phyloP scores from a whole-genome alignment of 2,888 invertebrate genomes.

The Drosophila bunnanda region DNA sequence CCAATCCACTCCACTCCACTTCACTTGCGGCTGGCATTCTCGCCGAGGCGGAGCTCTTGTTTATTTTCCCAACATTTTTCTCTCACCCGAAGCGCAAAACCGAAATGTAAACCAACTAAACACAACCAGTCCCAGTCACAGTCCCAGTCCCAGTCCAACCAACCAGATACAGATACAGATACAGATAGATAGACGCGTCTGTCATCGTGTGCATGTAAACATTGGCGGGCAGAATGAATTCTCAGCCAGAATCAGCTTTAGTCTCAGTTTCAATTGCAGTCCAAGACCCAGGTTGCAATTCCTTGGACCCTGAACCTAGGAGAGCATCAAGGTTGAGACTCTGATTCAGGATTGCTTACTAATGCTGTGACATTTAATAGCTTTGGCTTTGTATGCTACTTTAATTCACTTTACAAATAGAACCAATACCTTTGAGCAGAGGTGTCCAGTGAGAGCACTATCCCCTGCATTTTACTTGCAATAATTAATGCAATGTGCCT shows the following conservation, averaged over 20 bases:
- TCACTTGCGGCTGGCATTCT: constrained; percentile 39
- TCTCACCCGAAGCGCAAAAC: constrained; percentile 74
- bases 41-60: constrained; percentile 52
- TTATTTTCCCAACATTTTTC: constrained; percentile 77
- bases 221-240: constrained; percentile 9
- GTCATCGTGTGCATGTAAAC: constrained; percentile 32
- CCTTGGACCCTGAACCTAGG: not conserved
- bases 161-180: constrained; percentile 34
- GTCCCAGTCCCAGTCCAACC: constrained; percentile 12
- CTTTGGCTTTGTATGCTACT: not conserved
- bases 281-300: not conserved
- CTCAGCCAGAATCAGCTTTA: constrained; percentile 3
- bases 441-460: not conserved
- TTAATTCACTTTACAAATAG: not conserved
- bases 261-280: constrained; percentile 2
- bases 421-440: not conserved
- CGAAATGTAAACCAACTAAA: constrained; percentile 71
- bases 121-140: constrained; percentile 32
- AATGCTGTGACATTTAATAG: not conserved
- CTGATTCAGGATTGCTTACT: not conserved
- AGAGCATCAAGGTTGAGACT: not conserved
- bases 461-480: not conserved
- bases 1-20: constrained; percentile 37
- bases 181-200: constrained; percentile 46
- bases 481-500: not conserved